Base-by-base conservation (phyloP, 2,113 vertebrate genomes). In the Grallaria varia region DNA sequence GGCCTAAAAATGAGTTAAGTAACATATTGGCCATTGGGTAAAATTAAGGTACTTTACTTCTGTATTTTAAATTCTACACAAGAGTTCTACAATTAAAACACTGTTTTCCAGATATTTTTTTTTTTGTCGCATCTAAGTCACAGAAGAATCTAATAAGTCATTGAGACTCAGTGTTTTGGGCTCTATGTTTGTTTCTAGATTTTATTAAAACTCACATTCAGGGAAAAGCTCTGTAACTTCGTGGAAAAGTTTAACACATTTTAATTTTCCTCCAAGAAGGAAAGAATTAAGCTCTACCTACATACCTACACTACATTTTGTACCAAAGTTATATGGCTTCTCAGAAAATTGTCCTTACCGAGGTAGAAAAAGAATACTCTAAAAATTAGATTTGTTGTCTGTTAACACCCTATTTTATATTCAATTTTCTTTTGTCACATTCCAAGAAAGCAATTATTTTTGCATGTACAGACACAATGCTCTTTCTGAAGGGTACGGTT, bases 341-440 rank as follows among this genome's bases (percentile, higher is more conserved):
- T 76, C 55, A 77, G 58, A 73, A 94, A 95, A 94, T 84, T 47
- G 59, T 91, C 30, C 62, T 84, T 25, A 76, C 31, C 17, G 42
- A 94, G 12, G n/a, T 62, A 87, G 50, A 85, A 87, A 28, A 81
- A 76, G 10, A 85, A 93, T 55, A 8, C 8, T 85, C 8, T 85
- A 87, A 91, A 95, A 93, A 93, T 79, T 59, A 85, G 77, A 94
- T 94, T 80, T 97, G 85, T 88, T 93, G 81, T 79, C 94, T 71
- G 75, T 90, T 96, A 96, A 77, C 91, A 91, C 55, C 33, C n/a
- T 85, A 80, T 93, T 96, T 97, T 96, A 85, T 60, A 94, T 95
- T 95, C 90, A 69, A 94, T 97, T 96, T 96, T 91, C 87, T 97
- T 96, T 90, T 92, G 87, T 96, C 95, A 97, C 96, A 93, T 96